phyloP scores from a whole-genome alignment of 2,888 invertebrate species.

The Caenorhabditis afra region DNA sequence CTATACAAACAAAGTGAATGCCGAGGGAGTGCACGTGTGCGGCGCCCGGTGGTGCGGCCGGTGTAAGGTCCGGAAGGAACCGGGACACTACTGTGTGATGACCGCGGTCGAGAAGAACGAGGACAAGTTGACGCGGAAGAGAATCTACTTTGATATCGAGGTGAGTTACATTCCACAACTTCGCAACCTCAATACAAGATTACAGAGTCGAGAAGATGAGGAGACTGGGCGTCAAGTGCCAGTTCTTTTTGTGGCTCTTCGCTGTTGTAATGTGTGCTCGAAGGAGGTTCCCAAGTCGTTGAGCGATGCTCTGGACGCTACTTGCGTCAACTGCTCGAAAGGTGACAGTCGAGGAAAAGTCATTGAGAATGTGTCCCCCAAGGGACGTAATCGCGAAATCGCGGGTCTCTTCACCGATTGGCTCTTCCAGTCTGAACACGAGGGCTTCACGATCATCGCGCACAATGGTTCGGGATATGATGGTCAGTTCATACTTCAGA shows the following conservation, averaged over 20 bases:
- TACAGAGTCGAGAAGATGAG: constrained; percentile 13
- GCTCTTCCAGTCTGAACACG: not conserved
- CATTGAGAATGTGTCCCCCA: not conserved
- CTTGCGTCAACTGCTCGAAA: not conserved
- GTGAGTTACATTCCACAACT: not conserved
- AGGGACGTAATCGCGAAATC: not conserved
- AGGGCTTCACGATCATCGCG: not conserved
- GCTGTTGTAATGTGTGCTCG: not conserved
- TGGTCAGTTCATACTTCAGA: constrained; percentile 16
- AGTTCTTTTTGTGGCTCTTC: not conserved
- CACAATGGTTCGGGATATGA: constrained; percentile 13
- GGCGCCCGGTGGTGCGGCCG: not conserved
- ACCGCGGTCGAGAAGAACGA: not conserved
- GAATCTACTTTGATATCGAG: constrained; percentile 10
- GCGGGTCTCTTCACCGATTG: not conserved
- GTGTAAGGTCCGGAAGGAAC: not conserved
- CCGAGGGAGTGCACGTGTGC: not conserved
- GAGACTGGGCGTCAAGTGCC: constrained; percentile 6
- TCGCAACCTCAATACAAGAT: not conserved
- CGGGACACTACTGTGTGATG: not conserved
- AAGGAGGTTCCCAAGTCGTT: not conserved
- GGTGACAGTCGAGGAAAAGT: not conserved
- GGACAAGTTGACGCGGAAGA: not conserved
- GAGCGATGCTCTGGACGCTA: not conserved
- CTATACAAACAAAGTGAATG: not conserved